Percentiles rank a stretch among this genome's conserved stretches.
Conservation (phyloP, 1,140 invertebrate genomes). For the Aphis craccivora region DNA sequence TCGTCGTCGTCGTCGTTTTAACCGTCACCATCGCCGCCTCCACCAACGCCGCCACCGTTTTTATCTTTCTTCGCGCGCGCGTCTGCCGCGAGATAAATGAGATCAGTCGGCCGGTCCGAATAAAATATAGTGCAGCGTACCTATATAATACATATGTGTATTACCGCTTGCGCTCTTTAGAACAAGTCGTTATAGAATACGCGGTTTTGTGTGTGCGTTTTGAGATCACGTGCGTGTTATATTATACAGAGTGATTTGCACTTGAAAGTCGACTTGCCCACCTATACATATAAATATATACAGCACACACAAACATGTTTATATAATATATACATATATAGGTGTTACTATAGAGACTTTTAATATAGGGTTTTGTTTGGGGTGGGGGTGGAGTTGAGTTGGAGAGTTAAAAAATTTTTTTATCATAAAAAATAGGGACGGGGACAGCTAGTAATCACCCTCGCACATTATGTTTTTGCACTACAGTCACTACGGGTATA, state of each 20-base stretch:
- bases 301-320: too few species aligned
- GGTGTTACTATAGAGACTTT: not conserved
- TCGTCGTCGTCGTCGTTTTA: not conserved
- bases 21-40: not conserved
- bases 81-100: conserved; percentile 42
- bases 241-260: conserved; percentile 2
- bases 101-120: conserved; percentile 55
- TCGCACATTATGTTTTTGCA: too few species aligned
- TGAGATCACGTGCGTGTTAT: conserved; percentile 41
- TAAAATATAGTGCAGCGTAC: conserved; percentile 3
- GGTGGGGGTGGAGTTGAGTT: too few species aligned
- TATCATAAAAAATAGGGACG: not conserved
- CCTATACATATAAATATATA: too few species aligned
- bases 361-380: not conserved
- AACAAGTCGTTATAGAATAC: not conserved
- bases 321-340: too few species aligned
- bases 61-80: conserved; percentile 23
- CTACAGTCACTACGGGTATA: too few species aligned
- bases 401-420: not conserved
- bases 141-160: not conserved
- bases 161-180: not conserved
- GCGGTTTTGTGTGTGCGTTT: conserved; percentile 30
- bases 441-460: not conserved
- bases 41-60: not conserved
- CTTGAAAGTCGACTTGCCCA: too few species aligned